phyloP scores from a whole-genome alignment of 2,113 vertebrate species.

The Tupaia chinensis region DNA sequence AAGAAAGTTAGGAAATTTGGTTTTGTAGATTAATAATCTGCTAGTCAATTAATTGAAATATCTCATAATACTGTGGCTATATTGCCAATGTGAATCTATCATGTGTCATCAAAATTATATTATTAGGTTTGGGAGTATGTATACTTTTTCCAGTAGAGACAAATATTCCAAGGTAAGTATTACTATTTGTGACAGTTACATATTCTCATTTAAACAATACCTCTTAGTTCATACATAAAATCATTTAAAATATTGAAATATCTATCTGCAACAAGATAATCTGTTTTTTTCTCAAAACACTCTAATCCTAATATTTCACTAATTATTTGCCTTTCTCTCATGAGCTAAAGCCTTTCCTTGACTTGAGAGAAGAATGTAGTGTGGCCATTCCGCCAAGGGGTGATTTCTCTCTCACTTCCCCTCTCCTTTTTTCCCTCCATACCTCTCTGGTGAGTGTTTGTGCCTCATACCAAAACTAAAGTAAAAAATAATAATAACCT shows the following conservation, averaged over 20 bases:
- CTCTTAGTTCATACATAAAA: neutral
- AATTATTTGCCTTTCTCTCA: neutral
- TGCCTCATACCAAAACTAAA: too few relatives aligned
- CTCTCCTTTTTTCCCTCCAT: too few relatives aligned
- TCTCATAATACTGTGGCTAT: neutral
- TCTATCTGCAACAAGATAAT: neutral
- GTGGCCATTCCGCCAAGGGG: too few relatives aligned
- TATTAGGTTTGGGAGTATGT: neutral
- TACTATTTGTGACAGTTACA: neutral
- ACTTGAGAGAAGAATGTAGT: neutral
- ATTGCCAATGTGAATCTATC: neutral
- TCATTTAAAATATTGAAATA: conserved; percentile 19
- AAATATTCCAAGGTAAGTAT: neutral
- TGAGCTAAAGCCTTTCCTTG: conserved; percentile 9
- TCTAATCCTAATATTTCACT: neutral
- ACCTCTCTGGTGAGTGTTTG: too few relatives aligned
- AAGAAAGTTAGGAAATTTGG: neutral
- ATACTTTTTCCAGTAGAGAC: neutral
- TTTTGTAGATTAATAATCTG: conserved; percentile 20
- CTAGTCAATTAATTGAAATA: neutral
- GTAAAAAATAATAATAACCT: too few relatives aligned
- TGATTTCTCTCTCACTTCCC: too few relatives aligned
- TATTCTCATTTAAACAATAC: neutral
- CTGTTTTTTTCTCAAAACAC: neutral
- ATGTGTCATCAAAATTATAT: neutral